Percentiles rank a stretch among this genome's conserved stretches.
phyloP scores from a whole-genome alignment of 2,113 vertebrate species.

The Romanogobio albipinnatus region DNA sequence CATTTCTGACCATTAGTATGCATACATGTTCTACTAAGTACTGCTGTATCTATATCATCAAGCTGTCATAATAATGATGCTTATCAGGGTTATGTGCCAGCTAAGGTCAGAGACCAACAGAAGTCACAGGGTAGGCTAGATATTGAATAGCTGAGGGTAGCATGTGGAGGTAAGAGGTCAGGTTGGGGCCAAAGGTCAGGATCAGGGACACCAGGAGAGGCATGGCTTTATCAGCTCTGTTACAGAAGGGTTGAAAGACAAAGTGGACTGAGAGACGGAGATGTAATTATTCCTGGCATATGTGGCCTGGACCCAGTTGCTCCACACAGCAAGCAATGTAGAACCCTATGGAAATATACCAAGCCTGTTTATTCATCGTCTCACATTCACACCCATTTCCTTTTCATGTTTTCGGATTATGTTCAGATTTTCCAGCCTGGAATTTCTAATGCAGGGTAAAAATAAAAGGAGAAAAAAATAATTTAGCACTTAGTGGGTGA shows the following conservation, averaged over 20 bases:
- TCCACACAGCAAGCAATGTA: slow-evolving; percentile 35
- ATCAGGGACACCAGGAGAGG: slow-evolving; percentile 46
- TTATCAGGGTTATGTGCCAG: not conserved
- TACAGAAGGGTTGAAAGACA: slow-evolving; percentile 30
- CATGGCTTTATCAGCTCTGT: slow-evolving; percentile 50
- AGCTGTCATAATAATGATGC: slow-evolving; percentile 20
- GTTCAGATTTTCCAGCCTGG: slow-evolving; percentile 72
- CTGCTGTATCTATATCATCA: slow-evolving; percentile 17
- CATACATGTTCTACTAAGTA: not conserved
- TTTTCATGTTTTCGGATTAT: slow-evolving; percentile 67
- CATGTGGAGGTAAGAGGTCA: slow-evolving; percentile 34
- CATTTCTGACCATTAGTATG: not conserved
- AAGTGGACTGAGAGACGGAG: not conserved
- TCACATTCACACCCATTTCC: slow-evolving; percentile 68
- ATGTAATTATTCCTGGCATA: slow-evolving; percentile 42
- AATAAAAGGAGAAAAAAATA: slow-evolving; percentile 29
- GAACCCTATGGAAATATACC: slow-evolving; percentile 56
- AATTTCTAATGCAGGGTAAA: slow-evolving; percentile 50
- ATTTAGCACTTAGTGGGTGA: slow-evolving; percentile 9
- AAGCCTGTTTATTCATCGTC: slow-evolving; percentile 67
- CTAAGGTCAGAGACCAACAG: slow-evolving; percentile 38
- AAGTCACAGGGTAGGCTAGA: slow-evolving; percentile 10
- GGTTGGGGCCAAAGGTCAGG: slow-evolving; percentile 42
- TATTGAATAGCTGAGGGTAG: slow-evolving; percentile 28
- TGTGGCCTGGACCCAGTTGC: slow-evolving; percentile 36